phyloP scores from a whole-genome alignment of 2,888 invertebrate species.

The Pimpla rufipes region DNA sequence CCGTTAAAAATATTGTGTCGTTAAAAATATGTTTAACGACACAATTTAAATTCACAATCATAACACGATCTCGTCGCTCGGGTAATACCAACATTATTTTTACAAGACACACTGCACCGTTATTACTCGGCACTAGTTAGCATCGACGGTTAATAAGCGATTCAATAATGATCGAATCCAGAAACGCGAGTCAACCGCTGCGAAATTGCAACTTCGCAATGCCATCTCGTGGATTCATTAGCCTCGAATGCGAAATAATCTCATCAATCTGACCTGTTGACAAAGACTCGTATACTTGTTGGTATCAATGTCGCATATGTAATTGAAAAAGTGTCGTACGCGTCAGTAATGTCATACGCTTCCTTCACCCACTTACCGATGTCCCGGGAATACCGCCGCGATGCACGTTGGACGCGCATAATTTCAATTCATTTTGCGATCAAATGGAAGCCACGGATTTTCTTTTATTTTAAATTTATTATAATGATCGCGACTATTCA shows the following conservation, averaged over 20 bases:
- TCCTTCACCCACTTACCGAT: constrained; percentile 48
- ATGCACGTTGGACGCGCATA: background rate
- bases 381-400: constrained; percentile 18
- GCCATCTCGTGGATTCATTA: constrained; percentile 40
- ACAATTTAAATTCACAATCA: constrained; percentile 25
- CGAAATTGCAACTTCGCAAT: constrained; percentile 36
- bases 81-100: constrained; percentile 26
- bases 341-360: constrained; percentile 13
- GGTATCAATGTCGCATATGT: constrained; percentile 42
- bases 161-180: constrained; percentile 49
- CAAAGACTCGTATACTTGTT: background rate
- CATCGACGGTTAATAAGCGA: constrained; percentile 34
- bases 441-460: background rate
- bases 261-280: constrained; percentile 44
- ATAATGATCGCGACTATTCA: constrained; percentile 2
- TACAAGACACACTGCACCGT: background rate
- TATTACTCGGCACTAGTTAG: constrained; percentile 8
- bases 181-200: background rate
- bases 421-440: background rate
- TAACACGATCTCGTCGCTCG: background rate
- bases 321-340: constrained; percentile 38
- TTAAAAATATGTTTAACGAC: constrained; percentile 37
- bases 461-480: constrained; percentile 11
- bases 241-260: constrained; percentile 56
- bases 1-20: too few relatives aligned